Percentiles rank a stretch among this genome's conserved stretches.
phyloP scores from a whole-genome alignment of 1,140 invertebrate genomes.

The Luehdorfia chinensis region DNA sequence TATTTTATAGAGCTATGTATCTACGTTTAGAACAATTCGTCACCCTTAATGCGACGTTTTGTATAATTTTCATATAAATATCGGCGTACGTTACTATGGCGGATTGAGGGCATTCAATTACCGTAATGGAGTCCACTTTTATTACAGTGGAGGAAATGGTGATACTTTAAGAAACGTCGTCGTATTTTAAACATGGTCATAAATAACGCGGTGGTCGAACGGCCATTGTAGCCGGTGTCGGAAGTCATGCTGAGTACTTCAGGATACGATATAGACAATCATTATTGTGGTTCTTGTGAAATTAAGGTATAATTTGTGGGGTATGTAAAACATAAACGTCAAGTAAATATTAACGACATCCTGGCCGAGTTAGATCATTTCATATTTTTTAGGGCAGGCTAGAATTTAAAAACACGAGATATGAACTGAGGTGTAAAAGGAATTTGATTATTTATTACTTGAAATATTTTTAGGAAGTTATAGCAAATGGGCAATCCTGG shows the following conservation, averaged over 20 bases:
- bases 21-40: slow-evolving; percentile 7
- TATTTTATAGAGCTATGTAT: background rate
- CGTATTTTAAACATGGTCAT: slow-evolving; percentile 11
- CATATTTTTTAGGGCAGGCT: too few relatives aligned
- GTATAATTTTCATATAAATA: slow-evolving; percentile 20
- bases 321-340: too few relatives aligned
- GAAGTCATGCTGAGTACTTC: background rate
- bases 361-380: too few relatives aligned
- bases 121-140: slow-evolving; percentile 22
- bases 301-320: too few relatives aligned
- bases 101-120: slow-evolving; percentile 19
- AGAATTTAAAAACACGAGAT: too few relatives aligned
- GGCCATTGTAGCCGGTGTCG: background rate
- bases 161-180: slow-evolving; percentile 6
- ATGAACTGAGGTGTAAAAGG: too few relatives aligned
- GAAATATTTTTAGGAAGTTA: too few relatives aligned
- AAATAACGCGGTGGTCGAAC: slow-evolving; percentile 13
- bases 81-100: slow-evolving; percentile 6
- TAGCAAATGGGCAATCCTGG: too few relatives aligned
- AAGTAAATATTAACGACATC: too few relatives aligned
- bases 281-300: too few relatives aligned
- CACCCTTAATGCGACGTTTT: slow-evolving; percentile 10
- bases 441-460: too few relatives aligned
- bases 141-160: background rate
- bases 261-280: background rate